A percentile compares a stretch with the other conserved stretches of the same genome.
These are phyloP conservation scores for Dipodomys merriami DNA, from an alignment of 2,113 vertebrate genomes.

Conservation along the genomic window DNA sequence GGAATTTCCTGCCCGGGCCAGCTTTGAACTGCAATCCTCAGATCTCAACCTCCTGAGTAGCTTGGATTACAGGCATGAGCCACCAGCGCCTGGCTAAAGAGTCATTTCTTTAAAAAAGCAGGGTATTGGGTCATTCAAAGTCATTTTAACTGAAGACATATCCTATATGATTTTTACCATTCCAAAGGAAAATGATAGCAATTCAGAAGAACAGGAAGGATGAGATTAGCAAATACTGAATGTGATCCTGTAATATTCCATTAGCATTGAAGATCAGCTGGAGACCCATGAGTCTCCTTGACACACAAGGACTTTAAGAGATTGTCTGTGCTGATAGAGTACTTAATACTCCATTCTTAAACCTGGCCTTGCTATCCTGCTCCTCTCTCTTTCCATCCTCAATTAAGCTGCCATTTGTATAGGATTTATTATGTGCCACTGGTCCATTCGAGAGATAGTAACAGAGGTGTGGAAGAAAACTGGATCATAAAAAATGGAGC, in stretches of 20 bases:
- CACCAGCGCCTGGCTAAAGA: too few species aligned
- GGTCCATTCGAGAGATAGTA: constrained; percentile 35
- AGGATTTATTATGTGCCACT: constrained; percentile 64
- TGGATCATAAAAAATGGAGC: constrained; percentile 3
- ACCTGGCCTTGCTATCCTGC: constrained; percentile 11
- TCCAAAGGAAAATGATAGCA: neutral
- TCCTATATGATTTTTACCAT: neutral
- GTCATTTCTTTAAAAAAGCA: neutral
- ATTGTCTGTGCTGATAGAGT: neutral
- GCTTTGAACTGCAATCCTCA: too few species aligned
- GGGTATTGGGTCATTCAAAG: neutral
- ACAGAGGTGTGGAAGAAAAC: constrained; percentile 62
- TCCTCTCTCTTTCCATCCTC: neutral
- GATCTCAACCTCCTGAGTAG: too few species aligned
- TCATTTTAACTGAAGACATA: neutral
- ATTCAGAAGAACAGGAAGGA: neutral
- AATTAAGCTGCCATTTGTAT: constrained; percentile 49
- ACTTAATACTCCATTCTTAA: neutral
- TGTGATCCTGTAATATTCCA: neutral
- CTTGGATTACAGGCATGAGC: too few species aligned
- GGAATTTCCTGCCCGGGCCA: too few species aligned
- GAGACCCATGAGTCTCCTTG: neutral
- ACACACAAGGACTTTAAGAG: neutral
- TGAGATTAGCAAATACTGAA: neutral
- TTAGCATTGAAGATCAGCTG: neutral